phyloP scores from a whole-genome alignment of 1,140 invertebrate species.

The Drosophila saltans region DNA sequence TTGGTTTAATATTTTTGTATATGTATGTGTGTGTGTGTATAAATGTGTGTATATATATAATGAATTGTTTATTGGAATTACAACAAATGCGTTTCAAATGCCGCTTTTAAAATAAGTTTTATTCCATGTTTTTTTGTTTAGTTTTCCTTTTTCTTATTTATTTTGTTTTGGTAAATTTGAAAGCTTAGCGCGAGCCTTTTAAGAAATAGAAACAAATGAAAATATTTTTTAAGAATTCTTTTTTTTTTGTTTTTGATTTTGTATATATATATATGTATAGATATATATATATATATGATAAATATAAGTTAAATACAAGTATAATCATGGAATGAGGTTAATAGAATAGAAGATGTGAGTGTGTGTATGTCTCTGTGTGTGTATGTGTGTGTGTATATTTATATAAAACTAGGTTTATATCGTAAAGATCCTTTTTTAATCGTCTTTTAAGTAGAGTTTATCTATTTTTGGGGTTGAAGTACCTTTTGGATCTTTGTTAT shows the following conservation, averaged over 20 bases:
- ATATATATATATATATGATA: neutral
- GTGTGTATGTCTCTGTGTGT: neutral
- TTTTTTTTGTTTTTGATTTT: neutral
- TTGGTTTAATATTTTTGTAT: constrained; percentile 43
- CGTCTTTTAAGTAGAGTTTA: neutral
- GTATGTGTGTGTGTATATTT: constrained; percentile 11
- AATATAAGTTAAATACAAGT: constrained; percentile 3
- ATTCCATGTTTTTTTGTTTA: constrained; percentile 4
- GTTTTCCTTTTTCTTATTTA: neutral
- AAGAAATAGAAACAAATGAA: constrained; percentile 62
- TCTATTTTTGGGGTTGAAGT: neutral
- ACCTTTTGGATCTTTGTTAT: constrained; percentile 14
- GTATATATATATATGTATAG: neutral
- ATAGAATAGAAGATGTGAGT: constrained; percentile 9
- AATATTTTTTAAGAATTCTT: constrained; percentile 39
- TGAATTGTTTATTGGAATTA: constrained; percentile 69
- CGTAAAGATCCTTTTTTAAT: constrained; percentile 18
- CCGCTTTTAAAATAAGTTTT: constrained; percentile 66
- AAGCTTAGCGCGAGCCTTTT: constrained; percentile 68
- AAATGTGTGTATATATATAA: constrained; percentile 47
- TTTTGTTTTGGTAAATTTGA: constrained; percentile 2
- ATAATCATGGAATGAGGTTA: constrained; percentile 11
- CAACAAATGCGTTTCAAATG: constrained; percentile 69
- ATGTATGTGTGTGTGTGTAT: constrained; percentile 28
- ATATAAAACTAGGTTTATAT: constrained; percentile 16